A percentile compares a stretch with the other conserved stretches of the same genome.
phyloP scores from a whole-genome alignment of 2,888 invertebrate species.

The Acronicta alni region DNA sequence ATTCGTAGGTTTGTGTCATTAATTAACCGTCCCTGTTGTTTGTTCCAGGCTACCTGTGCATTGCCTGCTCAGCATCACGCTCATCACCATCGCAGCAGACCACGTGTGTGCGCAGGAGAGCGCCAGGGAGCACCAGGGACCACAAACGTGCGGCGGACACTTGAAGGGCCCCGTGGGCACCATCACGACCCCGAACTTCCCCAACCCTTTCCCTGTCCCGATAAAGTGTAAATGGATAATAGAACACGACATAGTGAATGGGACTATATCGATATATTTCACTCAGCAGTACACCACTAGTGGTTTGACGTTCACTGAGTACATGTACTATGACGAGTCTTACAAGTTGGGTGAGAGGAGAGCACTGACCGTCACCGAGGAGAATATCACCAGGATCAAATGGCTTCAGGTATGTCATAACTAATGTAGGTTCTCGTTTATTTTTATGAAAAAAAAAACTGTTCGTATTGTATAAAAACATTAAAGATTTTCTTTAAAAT shows the following conservation, averaged over 20 bases:
- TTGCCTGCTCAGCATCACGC: constrained; percentile 73
- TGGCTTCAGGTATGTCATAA: constrained; percentile 84
- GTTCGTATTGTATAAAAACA: too few species aligned
- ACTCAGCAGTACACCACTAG: constrained; percentile 96
- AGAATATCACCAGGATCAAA: constrained; percentile 92
- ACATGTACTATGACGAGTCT: constrained; percentile 92
- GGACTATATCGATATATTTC: constrained; percentile 95
- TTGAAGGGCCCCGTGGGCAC: constrained; percentile 91
- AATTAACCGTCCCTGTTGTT: constrained; percentile 25
- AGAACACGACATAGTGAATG: constrained; percentile 92
- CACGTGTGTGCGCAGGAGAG: constrained; percentile 69
- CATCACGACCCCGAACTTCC: constrained; percentile 96
- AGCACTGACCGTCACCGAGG: constrained; percentile 92
- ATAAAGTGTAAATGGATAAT: constrained; percentile 96
- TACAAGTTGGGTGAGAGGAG: constrained; percentile 91
- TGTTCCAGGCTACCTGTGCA: constrained; percentile 79
- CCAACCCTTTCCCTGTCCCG: constrained; percentile 94
- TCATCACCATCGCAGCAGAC: constrained; percentile 72
- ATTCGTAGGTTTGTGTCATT: not conserved
- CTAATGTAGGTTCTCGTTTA: too few species aligned
- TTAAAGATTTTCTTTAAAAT: too few species aligned
- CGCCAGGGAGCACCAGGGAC: constrained; percentile 76
- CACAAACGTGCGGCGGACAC: constrained; percentile 91
- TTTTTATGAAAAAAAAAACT: too few species aligned
- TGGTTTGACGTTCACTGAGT: constrained; percentile 93